Conservation (phyloP, 2,888 invertebrate species). For the Stramonita haemastoma region DNA sequence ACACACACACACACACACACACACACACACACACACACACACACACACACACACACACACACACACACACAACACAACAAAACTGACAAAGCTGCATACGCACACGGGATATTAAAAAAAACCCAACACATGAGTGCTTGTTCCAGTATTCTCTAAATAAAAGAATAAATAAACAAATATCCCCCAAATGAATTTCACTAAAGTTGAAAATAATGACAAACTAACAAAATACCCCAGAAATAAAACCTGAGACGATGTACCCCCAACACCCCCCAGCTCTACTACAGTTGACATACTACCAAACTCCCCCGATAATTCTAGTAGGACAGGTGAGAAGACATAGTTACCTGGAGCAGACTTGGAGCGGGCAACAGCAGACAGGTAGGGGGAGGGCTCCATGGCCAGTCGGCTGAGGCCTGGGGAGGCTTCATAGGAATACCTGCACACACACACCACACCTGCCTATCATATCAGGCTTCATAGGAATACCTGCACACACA, state of each 20-base stretch:
- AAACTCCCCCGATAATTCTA: too few relatives aligned
- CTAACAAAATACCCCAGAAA: too few relatives aligned
- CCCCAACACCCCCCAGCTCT: too few relatives aligned
- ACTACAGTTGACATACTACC: too few relatives aligned
- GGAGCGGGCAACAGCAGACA: slow-evolving; percentile 57
- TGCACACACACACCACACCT: neutral
- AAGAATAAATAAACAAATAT: too few relatives aligned
- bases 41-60: too few relatives aligned
- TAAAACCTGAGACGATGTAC: too few relatives aligned
- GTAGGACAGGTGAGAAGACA: neutral
- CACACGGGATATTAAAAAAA: neutral
- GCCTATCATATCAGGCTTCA: slow-evolving; percentile 48
- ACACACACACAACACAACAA: too few relatives aligned
- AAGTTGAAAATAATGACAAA: too few relatives aligned
- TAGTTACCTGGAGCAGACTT: slow-evolving; percentile 66
- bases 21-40: too few relatives aligned
- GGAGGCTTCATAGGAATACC: slow-evolving; percentile 62
- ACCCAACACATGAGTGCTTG: neutral
- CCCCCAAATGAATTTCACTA: too few relatives aligned
- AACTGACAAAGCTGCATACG: neutral
- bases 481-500: slow-evolving; percentile 54
- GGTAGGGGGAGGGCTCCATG: slow-evolving; percentile 56
- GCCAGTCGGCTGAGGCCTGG: slow-evolving; percentile 61
- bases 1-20: too few relatives aligned
- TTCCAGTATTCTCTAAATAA: neutral